Evolutionary conservation across 2,113 vertebrate species (phyloP), one percentile per base, ranked within the genome.

Genomic region (Lampris incognitus): DNA sequence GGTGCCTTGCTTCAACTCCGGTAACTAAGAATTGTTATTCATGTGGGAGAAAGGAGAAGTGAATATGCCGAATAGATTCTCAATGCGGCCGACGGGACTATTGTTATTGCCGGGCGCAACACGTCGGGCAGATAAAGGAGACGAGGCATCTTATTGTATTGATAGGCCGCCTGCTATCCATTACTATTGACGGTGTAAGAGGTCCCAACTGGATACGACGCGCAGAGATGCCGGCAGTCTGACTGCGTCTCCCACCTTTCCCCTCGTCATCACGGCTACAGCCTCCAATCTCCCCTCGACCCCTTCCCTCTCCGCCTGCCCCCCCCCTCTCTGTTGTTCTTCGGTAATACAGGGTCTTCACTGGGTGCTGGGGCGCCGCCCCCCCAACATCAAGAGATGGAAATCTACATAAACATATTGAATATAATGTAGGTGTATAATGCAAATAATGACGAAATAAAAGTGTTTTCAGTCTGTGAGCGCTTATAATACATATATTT

Each of bases 101-200:
- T 85, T 93, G 83, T 87, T 78, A 72, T 72, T 75, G 57, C 69
- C 36, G 46, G 69, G 79, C 66, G 48, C 36, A 65, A 63, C 68
- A 74, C 82, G 60, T 81, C 24, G 76, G 78, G 79, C 74, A 79
- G 85, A 87, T 83, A 76, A 83, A 85, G 81, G 63, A 70, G 41
- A 49, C 51, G 70, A 66, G 44, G 56, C 76, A 68, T 83, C 41
- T 76, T 80, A 72, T 85, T 86, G 78, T 82, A 82, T 64, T 58
- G 78, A 52, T 73, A 70, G 38, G 8, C n/a, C 68, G 54, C 69
- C 72, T 69, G 81, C 78, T 86, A 76, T 90, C 82, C 81, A 82
- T 87, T 81, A 87, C 78, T 88, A 88, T 91, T 87, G 90, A 92
- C 90, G 83, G 65, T 48, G 62, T 78, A 91, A 93, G 85, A 87